Conservation (phyloP, 2,113 vertebrate genomes). For the Gracilinanus agilis region DNA sequence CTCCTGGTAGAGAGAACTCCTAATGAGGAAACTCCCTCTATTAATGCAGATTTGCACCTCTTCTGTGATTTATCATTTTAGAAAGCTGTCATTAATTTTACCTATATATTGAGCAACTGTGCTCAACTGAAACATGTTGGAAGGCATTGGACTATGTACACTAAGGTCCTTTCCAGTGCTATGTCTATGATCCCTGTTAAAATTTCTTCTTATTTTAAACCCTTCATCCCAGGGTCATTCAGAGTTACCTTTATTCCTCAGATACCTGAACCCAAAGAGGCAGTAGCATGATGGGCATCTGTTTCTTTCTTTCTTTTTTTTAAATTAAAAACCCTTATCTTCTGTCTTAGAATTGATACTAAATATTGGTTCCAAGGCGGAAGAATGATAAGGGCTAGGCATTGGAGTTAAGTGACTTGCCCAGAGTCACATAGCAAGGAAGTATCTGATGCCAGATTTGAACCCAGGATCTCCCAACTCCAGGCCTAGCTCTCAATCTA, state of each 20-base stretch:
- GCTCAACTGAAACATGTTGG: not conserved
- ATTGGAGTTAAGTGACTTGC: too few species aligned
- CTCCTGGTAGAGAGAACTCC: too few species aligned
- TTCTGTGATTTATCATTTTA: not conserved
- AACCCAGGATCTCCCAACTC: too few species aligned
- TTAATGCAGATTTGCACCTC: not conserved
- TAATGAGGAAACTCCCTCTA: not conserved
- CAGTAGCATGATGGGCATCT: not conserved
- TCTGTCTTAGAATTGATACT: too few species aligned
- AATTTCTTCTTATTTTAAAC: slow-evolving; percentile 65
- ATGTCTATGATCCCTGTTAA: not conserved
- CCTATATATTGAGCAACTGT: not conserved
- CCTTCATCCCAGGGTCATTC: slow-evolving; percentile 48
- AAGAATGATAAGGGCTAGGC: too few species aligned
- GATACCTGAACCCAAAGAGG: not conserved
- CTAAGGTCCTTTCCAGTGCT: not conserved
- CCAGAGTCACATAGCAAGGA: too few species aligned
- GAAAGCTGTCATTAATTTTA: not conserved
- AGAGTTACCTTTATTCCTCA: not conserved
- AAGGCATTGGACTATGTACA: not conserved
- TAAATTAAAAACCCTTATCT: too few species aligned
- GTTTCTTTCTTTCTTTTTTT: not conserved
- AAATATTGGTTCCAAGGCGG: too few species aligned
- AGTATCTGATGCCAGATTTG: too few species aligned
- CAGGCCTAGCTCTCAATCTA: too few species aligned